phyloP scores from a whole-genome alignment of 2,113 vertebrate species.

The Petaurus breviceps region DNA sequence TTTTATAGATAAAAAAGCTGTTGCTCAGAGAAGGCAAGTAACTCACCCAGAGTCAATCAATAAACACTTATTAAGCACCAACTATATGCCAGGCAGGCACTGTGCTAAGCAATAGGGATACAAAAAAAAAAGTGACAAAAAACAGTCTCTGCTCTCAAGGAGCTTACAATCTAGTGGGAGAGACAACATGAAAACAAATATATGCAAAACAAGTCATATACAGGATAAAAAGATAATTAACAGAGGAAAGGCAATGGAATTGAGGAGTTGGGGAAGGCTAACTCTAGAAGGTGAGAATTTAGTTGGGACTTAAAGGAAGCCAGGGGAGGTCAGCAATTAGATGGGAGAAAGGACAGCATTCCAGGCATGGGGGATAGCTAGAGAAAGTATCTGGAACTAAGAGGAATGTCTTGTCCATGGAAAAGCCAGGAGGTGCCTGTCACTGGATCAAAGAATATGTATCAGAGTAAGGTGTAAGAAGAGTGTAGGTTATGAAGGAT shows the following conservation, averaged over 20 bases:
- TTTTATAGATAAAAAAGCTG: background rate
- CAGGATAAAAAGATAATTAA: background rate
- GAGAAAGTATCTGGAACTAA: background rate
- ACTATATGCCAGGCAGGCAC: background rate
- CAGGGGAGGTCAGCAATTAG: background rate
- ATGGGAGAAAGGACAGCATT: background rate
- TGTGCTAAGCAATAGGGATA: background rate
- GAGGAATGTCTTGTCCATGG: background rate
- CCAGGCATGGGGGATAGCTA: background rate
- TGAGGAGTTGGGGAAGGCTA: background rate
- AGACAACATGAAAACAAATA: background rate
- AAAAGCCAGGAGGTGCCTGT: background rate
- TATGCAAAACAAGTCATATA: background rate
- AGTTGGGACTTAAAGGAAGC: background rate
- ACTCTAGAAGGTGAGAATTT: background rate
- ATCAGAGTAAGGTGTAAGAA: background rate
- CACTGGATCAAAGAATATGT: background rate
- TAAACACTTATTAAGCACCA: background rate
- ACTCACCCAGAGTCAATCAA: background rate
- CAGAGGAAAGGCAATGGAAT: background rate
- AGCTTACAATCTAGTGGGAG: background rate
- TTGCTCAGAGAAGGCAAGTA: background rate
- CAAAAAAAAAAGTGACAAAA: background rate
- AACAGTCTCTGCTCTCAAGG: background rate
- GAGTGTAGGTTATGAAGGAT: background rate